Evolutionary conservation across 2,888 invertebrate species (phyloP).

Genomic region (Lottia gigantea): DNA sequence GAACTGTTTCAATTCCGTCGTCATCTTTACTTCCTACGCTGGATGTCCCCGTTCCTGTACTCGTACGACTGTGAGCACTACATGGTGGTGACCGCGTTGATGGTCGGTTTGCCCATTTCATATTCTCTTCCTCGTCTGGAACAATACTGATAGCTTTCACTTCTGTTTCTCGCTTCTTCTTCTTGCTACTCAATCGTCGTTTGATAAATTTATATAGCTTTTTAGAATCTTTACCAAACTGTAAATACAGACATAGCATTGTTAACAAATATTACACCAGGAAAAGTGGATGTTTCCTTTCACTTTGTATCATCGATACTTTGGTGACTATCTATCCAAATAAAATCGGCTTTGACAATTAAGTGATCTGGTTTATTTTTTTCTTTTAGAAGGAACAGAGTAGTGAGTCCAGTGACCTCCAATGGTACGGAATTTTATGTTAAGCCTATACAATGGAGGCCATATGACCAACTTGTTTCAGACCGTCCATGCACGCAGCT

Average conservation of each 20-base stretch:
- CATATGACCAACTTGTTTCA: no score
- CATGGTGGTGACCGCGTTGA: neutral
- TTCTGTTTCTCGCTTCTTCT: slow-evolving; percentile 1
- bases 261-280: neutral
- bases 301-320: neutral
- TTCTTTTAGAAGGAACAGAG: no score
- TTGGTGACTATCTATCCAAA: no score
- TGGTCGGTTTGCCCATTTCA: neutral
- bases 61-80: neutral
- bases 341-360: no score
- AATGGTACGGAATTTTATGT: no score
- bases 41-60: neutral
- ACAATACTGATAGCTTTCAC: neutral
- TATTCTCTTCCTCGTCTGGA: neutral
- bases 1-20: neutral
- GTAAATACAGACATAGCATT: neutral
- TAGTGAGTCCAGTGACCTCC: no score
- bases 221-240: neutral
- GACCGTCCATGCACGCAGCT: no score
- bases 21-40: neutral
- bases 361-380: no score
- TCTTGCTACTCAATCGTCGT: neutral
- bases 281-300: neutral
- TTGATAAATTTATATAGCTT: neutral
- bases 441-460: no score